Evolutionary conservation across 2,888 invertebrate species (phyloP), one percentile per base, ranked within the genome.

Genomic region (Cerceris ruficornis): DNA sequence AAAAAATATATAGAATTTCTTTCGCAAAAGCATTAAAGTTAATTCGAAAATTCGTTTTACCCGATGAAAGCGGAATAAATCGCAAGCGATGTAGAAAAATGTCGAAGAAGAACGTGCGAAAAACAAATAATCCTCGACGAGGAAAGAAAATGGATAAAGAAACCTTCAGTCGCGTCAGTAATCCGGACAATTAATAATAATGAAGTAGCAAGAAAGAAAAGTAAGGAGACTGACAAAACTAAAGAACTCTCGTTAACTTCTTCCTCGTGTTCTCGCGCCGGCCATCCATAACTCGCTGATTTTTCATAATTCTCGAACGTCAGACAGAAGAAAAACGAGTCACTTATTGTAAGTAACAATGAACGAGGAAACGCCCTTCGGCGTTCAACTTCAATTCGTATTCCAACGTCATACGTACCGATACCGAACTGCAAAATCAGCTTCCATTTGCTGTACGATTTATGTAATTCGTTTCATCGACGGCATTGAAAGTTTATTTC

Each of bases 151-250:
- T 17, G 28, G n/a, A 41, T 59, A 59, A 67, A 41, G n/a, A 55
- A 61, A 58, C 43, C 39, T 58, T 46, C 14, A 6, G 41, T n/a
- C 6, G 9, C 14, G 60, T 13, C 50, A n/a, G 9, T 59, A 60
- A 55, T 11, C 49, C 46, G 7, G 55, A 28, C 61, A 67, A 72
- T 81, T 72, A 75, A 62, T 66, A 55, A 78, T n/a, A 69, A 68
- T 66, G 67, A 74, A 69, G 66, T 58, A 69, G 43, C 9, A 57
- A 60, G 65, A 11, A 55, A 55, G 15, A n/a, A n/a, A 46, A 52
- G 52, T 28, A 17, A 43, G 64, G 15, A 52, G 52, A 43, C 52
- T 11, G 57, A 28, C 54, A 42, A 58, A 66, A 69, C 70, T 72
- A 46, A 49, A 52, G 42, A 70, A 64, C 60, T 67, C 58, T 72